phyloP scores from a whole-genome alignment of 2,113 vertebrate genomes.

The Odontesthes bonariensis region DNA sequence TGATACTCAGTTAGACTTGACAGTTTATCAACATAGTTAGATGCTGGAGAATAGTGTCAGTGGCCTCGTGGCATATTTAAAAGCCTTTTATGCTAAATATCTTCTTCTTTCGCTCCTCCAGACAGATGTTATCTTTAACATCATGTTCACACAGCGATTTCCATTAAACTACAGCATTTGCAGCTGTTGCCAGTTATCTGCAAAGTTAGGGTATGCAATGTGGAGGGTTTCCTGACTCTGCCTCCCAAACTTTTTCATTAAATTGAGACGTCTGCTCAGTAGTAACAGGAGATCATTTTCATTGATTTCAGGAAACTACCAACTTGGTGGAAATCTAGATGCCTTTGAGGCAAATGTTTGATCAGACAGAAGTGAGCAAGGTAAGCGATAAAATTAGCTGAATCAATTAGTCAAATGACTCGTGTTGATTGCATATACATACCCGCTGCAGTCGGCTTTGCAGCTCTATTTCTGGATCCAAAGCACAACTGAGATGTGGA shows the following conservation, averaged over 20 bases:
- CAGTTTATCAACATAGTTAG: no score
- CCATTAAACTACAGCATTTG: not conserved
- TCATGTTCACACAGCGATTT: not conserved
- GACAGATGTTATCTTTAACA: no score
- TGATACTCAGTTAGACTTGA: no score
- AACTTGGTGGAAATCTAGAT: not conserved
- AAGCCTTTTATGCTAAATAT: no score
- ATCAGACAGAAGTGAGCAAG: constrained; percentile 29
- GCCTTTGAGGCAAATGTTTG: constrained; percentile 14
- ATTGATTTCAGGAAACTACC: constrained; percentile 3
- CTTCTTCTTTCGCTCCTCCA: no score
- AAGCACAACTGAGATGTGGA: not conserved
- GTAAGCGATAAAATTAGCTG: constrained; percentile 24
- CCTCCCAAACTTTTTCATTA: not conserved
- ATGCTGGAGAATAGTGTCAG: no score
- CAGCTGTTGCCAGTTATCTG: not conserved
- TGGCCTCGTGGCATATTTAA: no score
- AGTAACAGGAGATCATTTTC: not conserved
- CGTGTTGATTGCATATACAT: constrained; percentile 22
- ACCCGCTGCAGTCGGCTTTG: not conserved
- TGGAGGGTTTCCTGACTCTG: not conserved
- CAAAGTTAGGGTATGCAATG: not conserved
- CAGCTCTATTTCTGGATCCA: constrained; percentile 11
- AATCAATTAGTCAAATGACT: constrained; percentile 52
- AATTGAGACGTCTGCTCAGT: not conserved